phyloP scores from a whole-genome alignment of 2,113 vertebrate species.

The Heterotilapia buettikoferi region DNA sequence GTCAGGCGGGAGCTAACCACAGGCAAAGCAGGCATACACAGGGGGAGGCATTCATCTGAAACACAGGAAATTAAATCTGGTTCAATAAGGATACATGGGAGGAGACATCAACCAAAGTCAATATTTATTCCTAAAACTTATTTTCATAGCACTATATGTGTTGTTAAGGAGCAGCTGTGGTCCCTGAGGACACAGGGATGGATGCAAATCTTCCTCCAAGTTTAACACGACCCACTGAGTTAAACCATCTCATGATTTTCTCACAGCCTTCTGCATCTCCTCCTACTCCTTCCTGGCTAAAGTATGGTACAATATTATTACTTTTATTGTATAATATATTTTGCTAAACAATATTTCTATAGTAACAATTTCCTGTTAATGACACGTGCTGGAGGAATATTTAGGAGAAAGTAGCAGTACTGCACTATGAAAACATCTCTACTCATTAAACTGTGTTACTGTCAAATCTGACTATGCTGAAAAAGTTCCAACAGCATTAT shows the following conservation, averaged over 20 bases:
- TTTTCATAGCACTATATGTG: not conserved
- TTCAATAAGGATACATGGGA: not conserved
- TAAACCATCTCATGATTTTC: not conserved
- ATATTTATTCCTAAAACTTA: not conserved
- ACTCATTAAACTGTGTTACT: not conserved
- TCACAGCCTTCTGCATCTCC: not conserved
- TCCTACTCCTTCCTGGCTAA: not conserved
- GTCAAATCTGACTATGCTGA: not conserved
- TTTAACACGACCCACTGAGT: not conserved
- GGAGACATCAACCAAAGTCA: not conserved
- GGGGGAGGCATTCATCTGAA: not conserved
- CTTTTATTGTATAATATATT: not conserved
- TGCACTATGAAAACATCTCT: not conserved
- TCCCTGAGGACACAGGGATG: not conserved
- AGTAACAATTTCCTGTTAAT: not conserved
- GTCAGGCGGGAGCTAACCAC: not conserved
- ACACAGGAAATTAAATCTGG: not conserved
- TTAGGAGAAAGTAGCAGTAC: not conserved
- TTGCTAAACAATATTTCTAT: not conserved
- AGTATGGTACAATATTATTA: not conserved
- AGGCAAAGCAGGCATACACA: not conserved
- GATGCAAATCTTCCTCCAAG: not conserved
- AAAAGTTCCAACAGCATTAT: not conserved
- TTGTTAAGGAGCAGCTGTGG: not conserved
- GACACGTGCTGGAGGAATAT: not conserved